Percentiles rank a stretch among this genome's conserved stretches.
Conservation (phyloP, 2,113 vertebrate species). For the Equus przewalskii region DNA sequence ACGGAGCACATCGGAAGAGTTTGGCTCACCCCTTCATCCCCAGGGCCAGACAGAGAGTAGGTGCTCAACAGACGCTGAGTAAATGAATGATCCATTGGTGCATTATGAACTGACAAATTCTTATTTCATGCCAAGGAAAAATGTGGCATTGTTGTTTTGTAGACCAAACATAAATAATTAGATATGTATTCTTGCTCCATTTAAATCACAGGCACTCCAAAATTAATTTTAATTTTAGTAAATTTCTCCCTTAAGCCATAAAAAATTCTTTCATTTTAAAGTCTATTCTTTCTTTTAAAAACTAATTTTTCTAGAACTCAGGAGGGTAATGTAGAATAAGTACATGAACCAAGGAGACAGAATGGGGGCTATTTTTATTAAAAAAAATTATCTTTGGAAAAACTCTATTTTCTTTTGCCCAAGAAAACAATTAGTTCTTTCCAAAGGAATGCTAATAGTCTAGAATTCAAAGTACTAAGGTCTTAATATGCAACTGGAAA, state of each 20-base stretch:
- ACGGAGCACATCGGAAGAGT: background rate
- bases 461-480: background rate
- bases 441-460: background rate
- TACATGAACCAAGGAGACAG: background rate
- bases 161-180: background rate
- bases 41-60: background rate
- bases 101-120: background rate
- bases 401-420: background rate
- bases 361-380: background rate
- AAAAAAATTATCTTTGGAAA: background rate
- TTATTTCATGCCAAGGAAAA: background rate
- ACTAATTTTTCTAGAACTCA: background rate
- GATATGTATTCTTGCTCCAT: background rate
- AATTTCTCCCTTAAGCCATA: slow-evolving; percentile 10
- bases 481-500: background rate
- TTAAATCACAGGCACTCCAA: background rate
- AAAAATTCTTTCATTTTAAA: background rate
- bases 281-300: background rate
- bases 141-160: background rate
- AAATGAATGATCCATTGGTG: background rate
- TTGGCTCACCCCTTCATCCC: background rate
- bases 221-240: background rate
- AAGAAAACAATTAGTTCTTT: background rate
- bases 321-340: background rate
- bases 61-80: background rate